A percentile compares a stretch with the other conserved stretches of the same genome.
phyloP scores from a whole-genome alignment of 2,113 vertebrate species.

The Colossoma macropomum region DNA sequence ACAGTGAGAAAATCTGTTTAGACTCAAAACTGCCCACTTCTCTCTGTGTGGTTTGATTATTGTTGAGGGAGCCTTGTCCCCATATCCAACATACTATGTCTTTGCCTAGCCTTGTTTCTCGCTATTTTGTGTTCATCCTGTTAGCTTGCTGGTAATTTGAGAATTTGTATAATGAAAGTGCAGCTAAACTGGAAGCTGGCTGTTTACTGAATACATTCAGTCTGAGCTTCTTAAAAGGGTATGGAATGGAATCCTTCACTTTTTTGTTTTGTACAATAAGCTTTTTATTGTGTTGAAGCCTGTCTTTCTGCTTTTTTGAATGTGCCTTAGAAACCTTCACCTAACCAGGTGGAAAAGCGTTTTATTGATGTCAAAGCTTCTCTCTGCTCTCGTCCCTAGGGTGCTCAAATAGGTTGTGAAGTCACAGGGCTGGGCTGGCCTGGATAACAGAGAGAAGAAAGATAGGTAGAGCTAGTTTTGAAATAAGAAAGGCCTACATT shows the following conservation, averaged over 20 bases:
- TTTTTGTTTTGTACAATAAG: background rate
- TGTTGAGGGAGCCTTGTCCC: background rate
- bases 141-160: background rate
- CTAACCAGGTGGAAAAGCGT: conserved; percentile 10
- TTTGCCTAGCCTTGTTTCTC: background rate
- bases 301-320: background rate
- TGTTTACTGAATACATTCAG: conserved; percentile 35
- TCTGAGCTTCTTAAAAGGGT: background rate
- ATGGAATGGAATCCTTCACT: background rate
- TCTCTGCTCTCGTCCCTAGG: background rate
- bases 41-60: background rate
- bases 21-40: background rate
- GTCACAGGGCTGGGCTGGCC: background rate
- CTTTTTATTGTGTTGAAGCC: conserved; percentile 1
- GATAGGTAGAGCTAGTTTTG: background rate
- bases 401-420: background rate
- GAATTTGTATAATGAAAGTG: conserved; percentile 9
- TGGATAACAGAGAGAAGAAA: background rate
- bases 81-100: background rate
- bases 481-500: background rate
- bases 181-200: conserved; percentile 2
- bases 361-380: conserved; percentile 11
- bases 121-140: background rate
- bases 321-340: background rate
- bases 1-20: background rate